Base-by-base conservation (phyloP, 2,888 invertebrate genomes). In the Proisotoma minuta region DNA sequence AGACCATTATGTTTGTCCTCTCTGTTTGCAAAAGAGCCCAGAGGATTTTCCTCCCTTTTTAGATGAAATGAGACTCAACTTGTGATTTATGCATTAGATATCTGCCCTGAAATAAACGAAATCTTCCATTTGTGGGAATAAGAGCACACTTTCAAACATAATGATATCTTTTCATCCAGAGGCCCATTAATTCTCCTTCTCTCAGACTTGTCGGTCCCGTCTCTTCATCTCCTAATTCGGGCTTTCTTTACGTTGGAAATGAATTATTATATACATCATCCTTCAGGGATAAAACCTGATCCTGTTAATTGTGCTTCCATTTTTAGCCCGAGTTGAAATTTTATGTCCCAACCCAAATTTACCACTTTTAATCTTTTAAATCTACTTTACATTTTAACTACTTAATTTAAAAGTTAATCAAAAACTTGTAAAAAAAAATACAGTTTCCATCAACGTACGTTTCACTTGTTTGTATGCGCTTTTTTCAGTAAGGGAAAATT, bases 81-180 rank as follows among this genome's bases (percentile, higher is more conserved):
- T 34, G 53, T 59, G 59, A 59, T 59, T 59, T 59, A 59, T 59
- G 59, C 53, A 47, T 59, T 29, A 59, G 59, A 59, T 59, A 59
- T 23, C 27, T 5, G 47, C 24, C 34, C 27, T 27, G 43, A 53
- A 53, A 53, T 47, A 53, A 59, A 59, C 50, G 53, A 52, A 53
- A 53, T 59, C 53, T 59, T 59, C 59, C 59, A 40, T 53, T 59
- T 59, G 59, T 59, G 59, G 59, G 52, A 59, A 59, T 53, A 27
- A 53, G 52, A 52, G 52, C 52, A 28, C 18, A 24, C 49, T 18
- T 28, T 52, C 52, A 52, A 52, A 24, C 47, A 53, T 15, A 53
- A 28, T 53, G 43, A 43, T 43, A 24, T 26, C 24, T 56, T 47
- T 40, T 57, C 43, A 47, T 57, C 27, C 34, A 39, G 23, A 54